A percentile compares a stretch with the other conserved stretches of the same genome.
Conservation (phyloP, 2,888 invertebrate genomes). For the Colletes collaris region DNA sequence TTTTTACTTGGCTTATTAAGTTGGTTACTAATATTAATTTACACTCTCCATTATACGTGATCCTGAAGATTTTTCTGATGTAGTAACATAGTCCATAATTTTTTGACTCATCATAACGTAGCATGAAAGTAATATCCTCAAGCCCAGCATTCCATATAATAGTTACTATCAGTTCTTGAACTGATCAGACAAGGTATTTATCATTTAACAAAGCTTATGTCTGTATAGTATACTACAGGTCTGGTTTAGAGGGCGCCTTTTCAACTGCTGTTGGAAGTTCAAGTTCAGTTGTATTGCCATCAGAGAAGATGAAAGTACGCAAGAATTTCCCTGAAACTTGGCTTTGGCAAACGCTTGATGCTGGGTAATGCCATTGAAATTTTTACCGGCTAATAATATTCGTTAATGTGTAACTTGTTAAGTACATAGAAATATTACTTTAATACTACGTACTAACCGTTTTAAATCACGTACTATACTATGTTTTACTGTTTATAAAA, state of each 20-base stretch:
- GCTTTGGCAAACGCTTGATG: conserved; percentile 87
- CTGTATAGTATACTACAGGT: conserved; percentile 84
- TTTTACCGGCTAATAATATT: conserved; percentile 35
- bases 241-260: conserved; percentile 79
- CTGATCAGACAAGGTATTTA: conserved; percentile 56
- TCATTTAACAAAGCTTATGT: conserved; percentile 75
- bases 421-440: conserved; percentile 9
- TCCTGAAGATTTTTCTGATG: conserved; percentile 43
- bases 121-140: conserved; percentile 49
- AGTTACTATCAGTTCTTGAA: conserved; percentile 36
- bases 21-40: conserved; percentile 50
- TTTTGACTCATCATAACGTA: conserved; percentile 49
- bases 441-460: conserved; percentile 12
- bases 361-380: conserved; percentile 84
- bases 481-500: not conserved
- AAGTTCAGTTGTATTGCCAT: conserved; percentile 72
- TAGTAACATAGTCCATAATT: conserved; percentile 26
- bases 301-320: conserved; percentile 83
- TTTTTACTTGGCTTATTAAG: conserved; percentile 54
- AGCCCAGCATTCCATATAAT: conserved; percentile 49
- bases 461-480: not conserved
- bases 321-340: conserved; percentile 90
- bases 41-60: conserved; percentile 25
- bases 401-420: conserved; percentile 15
- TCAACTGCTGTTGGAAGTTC: conserved; percentile 72